phyloP scores from a whole-genome alignment of 1,140 invertebrate species.

The Latrodectus geometricus region DNA sequence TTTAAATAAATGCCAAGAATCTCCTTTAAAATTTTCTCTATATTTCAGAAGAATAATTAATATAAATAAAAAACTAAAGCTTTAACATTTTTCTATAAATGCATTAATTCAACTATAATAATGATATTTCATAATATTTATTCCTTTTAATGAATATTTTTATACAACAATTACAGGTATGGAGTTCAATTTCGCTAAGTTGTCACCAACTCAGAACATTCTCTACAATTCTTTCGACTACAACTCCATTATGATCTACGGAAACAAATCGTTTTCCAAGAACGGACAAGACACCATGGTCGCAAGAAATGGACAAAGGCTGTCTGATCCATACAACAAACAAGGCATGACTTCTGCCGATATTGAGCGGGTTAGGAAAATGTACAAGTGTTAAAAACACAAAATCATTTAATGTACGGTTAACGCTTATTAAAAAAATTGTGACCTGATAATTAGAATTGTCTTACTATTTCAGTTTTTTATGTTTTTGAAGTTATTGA shows the following conservation, averaged over 20 bases:
- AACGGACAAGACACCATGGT: conserved; percentile 67
- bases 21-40: too few relatives aligned
- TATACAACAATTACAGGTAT: neutral
- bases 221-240: conserved; percentile 42
- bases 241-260: conserved; percentile 56
- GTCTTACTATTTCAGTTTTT: too few relatives aligned
- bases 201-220: conserved; percentile 25
- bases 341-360: conserved; percentile 65
- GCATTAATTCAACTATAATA: too few relatives aligned
- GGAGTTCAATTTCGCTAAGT: conserved; percentile 40
- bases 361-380: conserved; percentile 70
- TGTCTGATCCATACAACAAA: conserved; percentile 35
- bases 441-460: too few relatives aligned
- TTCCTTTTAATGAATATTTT: neutral
- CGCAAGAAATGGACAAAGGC: conserved; percentile 62
- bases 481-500: too few relatives aligned
- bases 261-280: conserved; percentile 64
- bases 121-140: neutral
- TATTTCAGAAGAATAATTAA: too few relatives aligned
- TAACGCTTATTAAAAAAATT: too few relatives aligned
- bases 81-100: too few relatives aligned
- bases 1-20: too few relatives aligned
- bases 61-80: too few relatives aligned
- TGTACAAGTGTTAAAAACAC: conserved; percentile 68
- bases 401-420: too few relatives aligned